A percentile compares a stretch with the other conserved stretches of the same genome.
These are phyloP conservation scores for Phalacrocorax carbo DNA, from an alignment of 2,113 vertebrate species.

Conservation along the genomic window DNA sequence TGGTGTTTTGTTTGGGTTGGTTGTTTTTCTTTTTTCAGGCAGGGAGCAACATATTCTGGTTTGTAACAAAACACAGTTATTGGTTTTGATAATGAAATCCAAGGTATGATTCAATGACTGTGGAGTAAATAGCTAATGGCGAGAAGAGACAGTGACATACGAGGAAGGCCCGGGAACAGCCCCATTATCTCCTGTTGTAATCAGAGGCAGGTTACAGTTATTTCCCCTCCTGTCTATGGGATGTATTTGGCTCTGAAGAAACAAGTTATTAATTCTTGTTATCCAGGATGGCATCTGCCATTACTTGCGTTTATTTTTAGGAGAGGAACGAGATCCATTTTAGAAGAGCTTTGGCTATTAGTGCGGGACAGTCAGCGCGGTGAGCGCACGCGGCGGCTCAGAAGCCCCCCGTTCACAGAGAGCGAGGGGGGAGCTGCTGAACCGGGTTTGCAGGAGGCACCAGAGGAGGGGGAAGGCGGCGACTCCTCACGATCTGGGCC, in stretches of 20 bases:
- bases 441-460: not conserved
- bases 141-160: not conserved
- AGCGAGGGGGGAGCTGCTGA: fast-evolving
- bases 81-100: constrained; percentile 29
- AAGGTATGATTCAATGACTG: not conserved
- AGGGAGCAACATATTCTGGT: not conserved
- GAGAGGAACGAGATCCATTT: not conserved
- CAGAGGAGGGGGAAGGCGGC: not conserved
- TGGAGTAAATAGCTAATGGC: not conserved
- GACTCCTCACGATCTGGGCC: fast-evolving
- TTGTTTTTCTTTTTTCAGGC: not conserved
- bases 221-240: not conserved
- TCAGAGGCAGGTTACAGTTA: not conserved
- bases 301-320: not conserved
- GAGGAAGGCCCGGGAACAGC: not conserved
- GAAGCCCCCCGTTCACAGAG: fast-evolving
- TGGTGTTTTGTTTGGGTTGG: not conserved
- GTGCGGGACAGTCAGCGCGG: not conserved
- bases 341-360: not conserved
- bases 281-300: not conserved
- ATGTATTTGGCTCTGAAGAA: not conserved
- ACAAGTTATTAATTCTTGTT: not conserved
- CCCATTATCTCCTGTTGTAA: not conserved
- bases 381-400: fast-evolving
- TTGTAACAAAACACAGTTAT: constrained; percentile 15